phyloP scores from a whole-genome alignment of 2,113 vertebrate species.

The Cyrtonyx montezumae region DNA sequence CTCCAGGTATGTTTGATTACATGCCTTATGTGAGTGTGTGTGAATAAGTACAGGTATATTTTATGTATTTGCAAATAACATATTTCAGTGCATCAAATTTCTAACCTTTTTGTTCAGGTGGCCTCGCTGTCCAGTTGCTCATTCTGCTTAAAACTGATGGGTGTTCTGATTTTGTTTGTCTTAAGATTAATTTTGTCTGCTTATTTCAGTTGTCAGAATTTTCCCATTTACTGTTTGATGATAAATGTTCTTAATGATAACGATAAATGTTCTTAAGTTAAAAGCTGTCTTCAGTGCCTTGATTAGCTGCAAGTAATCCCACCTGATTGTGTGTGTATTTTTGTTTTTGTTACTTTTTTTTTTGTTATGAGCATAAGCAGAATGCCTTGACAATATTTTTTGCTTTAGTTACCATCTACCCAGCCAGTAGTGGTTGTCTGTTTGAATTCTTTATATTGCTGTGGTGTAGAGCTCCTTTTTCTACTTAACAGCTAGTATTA shows the following conservation, averaged over 20 bases:
- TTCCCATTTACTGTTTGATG: not conserved
- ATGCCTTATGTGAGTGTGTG: accelerated
- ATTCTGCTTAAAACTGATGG: not conserved
- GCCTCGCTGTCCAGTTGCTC: not conserved
- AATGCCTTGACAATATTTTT: not conserved
- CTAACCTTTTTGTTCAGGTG: not conserved
- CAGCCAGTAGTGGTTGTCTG: not conserved
- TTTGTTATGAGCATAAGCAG: not conserved
- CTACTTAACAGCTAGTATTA: not conserved
- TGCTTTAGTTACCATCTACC: not conserved
- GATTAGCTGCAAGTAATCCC: not conserved
- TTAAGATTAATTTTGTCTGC: not conserved
- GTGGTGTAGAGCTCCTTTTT: not conserved
- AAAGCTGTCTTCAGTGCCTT: not conserved
- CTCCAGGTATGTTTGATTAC: constrained; percentile 78
- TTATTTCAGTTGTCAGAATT: not conserved
- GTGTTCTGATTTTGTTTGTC: not conserved
- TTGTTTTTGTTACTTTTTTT: not conserved
- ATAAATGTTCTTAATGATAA: not conserved
- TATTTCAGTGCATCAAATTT: not conserved
- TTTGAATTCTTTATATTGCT: not conserved
- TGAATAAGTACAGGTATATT: accelerated
- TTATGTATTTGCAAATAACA: not conserved
- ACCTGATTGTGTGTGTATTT: not conserved
- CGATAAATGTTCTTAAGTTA: not conserved